Evolutionary conservation across 2,888 invertebrate species (phyloP), one percentile per base, ranked within the genome.

Genomic region (Crepidodera aurea): DNA sequence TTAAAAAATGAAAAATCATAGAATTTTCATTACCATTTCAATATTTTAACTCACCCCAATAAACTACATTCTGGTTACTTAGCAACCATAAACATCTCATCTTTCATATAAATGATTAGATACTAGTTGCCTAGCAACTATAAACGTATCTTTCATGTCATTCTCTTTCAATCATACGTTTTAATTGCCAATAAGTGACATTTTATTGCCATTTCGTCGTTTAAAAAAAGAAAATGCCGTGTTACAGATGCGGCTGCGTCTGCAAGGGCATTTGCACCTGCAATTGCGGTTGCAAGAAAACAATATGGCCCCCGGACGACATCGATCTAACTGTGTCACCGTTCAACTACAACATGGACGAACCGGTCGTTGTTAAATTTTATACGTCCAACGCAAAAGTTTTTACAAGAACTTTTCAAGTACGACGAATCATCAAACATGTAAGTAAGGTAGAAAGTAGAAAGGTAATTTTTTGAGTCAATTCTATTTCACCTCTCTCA

Each of bases 361-460:
- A 51, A 12, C 62, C 63, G 46, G 62, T 78, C 4, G 79, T 77
- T 12, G 73, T 79, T 8, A 79, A 79, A 65, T 79, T 79, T 56
- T 69, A 71, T 8, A 76, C 77, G 3, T 53, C 69, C 4, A 77
- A 77, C 65, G 64, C 71, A 8, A 73, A 70, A 22, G 73, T 79
- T 6, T 86, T 86, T 67, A 86, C 85, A 8, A 82, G 85, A 39
- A 83, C 85, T 15, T 48, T 27, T 29, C 48, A 27, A 5, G 12
- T 48, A 15, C 27, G 48, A 7, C 27, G 29, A 29, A 10, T 48
- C 6, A n/a, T 27, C 13, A 48, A 48, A 73, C 40, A 66, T 69
- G 22, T 77, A 71, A 60, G 69, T 69, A 2, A n/a, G n/a, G n/a
- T n/a, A n/a, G n/a, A n/a, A n/a, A n/a, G n/a, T n/a, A n/a, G n/a